Evolutionary conservation across 2,113 vertebrate genomes (phyloP), one percentile per base, ranked within the genome.

Genomic region (Vicugna pacos): DNA sequence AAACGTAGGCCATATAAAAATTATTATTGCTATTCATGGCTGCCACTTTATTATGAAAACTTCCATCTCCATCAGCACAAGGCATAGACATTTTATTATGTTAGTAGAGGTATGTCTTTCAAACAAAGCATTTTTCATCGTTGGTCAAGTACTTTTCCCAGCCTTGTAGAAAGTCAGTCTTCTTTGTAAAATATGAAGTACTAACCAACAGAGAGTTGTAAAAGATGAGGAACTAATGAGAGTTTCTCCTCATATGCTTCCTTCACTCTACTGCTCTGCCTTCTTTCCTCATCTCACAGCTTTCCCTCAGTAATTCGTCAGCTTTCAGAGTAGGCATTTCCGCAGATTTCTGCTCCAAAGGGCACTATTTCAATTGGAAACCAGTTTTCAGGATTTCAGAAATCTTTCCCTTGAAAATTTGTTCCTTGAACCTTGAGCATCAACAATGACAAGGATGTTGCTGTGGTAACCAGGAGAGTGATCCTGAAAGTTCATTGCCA

Each of bases 321-420:
- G 19, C 62, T 92, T 91, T 96, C 15, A 62, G 70, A 91, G 50
- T 56, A 42, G 46, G 9, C 22, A 73, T 72, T 91, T 95, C n/a
- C 82, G 22, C 54, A 35, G 93, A 93, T 91, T 89, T 91, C 64
- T 96, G n/a, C 46, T 75, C 72, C 62, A 64, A 35, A 69, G 24
- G 65, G 77, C 46, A 77, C 42, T 46, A 64, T 94, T 96, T 54
- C 32, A 56, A 13, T 2, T 86, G 54, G 52, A 93, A 94, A 82
- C 48, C 22, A 38, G n/a, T 89, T 96, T 89, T 84, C 54, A 92
- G 48, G 58, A 90, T 77, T 97, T 97, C 11, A 95, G 9, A 92
- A 89, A 58, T 93, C 62, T 92, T 89, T 94, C n/a, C 48, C 56
- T 94, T 73, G 50, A 87, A 70, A 82, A 92, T 58, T 80, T 77